These are phyloP conservation scores for Aphodius sticticus DNA, from an alignment of 2,888 invertebrate genomes.

Conservation along the genomic window DNA sequence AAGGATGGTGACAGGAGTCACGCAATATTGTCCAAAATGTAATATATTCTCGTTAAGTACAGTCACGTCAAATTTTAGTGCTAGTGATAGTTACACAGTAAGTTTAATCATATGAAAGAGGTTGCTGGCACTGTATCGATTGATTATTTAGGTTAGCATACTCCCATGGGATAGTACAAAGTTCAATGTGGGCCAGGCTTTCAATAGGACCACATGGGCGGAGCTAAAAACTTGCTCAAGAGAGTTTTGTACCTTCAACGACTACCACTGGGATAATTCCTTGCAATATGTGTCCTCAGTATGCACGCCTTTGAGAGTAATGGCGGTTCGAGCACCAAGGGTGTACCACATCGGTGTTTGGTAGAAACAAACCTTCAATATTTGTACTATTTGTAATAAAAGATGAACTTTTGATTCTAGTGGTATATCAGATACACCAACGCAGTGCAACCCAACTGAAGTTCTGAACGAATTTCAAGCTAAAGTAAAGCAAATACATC, in stretches of 20 bases:
- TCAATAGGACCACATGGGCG: slow-evolving; percentile 7
- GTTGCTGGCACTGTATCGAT: background rate
- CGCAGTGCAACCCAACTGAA: background rate
- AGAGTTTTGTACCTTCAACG: slow-evolving; percentile 12
- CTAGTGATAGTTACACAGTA: background rate
- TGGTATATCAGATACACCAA: background rate
- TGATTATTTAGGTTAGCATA: slow-evolving; percentile 8
- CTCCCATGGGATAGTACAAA: background rate
- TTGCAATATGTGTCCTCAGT: slow-evolving; percentile 10
- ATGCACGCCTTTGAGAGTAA: background rate
- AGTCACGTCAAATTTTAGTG: background rate
- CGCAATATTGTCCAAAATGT: background rate
- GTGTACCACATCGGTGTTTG: background rate
- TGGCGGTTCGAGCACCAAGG: background rate
- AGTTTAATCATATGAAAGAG: background rate
- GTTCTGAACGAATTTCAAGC: background rate
- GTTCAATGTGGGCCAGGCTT: background rate
- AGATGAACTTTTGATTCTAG: background rate
- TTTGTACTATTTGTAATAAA: background rate
- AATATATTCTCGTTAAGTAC: slow-evolving; percentile 9
- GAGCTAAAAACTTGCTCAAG: background rate
- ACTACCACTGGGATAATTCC: slow-evolving; percentile 12
- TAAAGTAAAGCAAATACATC: background rate
- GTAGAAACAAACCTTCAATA: background rate
- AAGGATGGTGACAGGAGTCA: background rate